phyloP scores from a whole-genome alignment of 2,888 invertebrate species.

The Thereva unica region DNA sequence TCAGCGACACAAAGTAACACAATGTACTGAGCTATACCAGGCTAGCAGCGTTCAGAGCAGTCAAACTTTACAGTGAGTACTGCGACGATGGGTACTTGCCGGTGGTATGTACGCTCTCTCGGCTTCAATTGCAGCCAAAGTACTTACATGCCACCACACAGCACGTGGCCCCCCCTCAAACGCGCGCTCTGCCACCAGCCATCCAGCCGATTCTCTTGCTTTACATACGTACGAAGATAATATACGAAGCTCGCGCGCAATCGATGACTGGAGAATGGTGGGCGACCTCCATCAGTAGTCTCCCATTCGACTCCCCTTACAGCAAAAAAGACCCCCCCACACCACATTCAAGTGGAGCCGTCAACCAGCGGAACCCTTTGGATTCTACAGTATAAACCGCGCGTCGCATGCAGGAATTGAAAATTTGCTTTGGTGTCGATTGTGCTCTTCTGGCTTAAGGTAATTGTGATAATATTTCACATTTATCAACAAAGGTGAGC shows the following conservation, averaged over 20 bases:
- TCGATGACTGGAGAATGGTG: too few species aligned
- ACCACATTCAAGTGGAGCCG: slow-evolving; percentile 3
- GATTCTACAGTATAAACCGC: too few species aligned
- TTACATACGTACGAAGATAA: not conserved
- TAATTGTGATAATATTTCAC: too few species aligned
- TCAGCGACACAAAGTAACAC: slow-evolving; percentile 47
- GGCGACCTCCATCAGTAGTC: too few species aligned
- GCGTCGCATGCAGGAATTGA: too few species aligned
- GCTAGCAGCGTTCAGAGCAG: slow-evolving; percentile 51
- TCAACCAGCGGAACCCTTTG: too few species aligned
- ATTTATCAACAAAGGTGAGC: too few species aligned
- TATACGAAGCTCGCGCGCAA: slow-evolving; percentile 1
- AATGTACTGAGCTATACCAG: slow-evolving; percentile 58
- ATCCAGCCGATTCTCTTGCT: slow-evolving; percentile 2
- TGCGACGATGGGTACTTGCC: slow-evolving; percentile 33
- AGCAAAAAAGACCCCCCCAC: not conserved
- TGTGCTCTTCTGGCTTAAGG: too few species aligned
- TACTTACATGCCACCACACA: slow-evolving; percentile 19
- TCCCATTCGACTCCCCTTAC: too few species aligned
- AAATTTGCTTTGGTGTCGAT: too few species aligned
- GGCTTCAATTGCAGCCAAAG: slow-evolving; percentile 4
- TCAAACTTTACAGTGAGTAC: slow-evolving; percentile 56
- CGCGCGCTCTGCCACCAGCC: not conserved
- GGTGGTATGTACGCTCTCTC: slow-evolving; percentile 16
- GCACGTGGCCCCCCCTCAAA: too few species aligned